A percentile compares a stretch with the other conserved stretches of the same genome.
phyloP scores from a whole-genome alignment of 2,888 invertebrate genomes.

The Epicampocera succincta region DNA sequence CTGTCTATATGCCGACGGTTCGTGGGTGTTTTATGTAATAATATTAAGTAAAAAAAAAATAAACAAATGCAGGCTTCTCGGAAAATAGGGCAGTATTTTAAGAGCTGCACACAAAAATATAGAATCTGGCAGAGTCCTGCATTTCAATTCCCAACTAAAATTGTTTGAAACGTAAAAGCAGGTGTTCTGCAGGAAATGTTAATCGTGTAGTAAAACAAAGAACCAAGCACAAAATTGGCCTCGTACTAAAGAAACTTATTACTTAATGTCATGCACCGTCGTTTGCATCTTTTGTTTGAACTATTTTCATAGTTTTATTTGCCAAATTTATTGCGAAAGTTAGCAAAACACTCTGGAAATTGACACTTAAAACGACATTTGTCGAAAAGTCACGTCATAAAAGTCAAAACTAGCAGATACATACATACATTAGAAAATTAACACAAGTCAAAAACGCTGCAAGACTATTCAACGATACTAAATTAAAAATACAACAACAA shows the following conservation, averaged over 20 bases:
- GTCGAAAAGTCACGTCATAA: slow-evolving; percentile 33
- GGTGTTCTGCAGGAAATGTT: slow-evolving; percentile 23
- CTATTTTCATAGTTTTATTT: too few species aligned
- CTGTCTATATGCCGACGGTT: too few species aligned
- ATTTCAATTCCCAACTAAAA: slow-evolving; percentile 16
- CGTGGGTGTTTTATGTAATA: too few species aligned
- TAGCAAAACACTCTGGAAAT: neutral
- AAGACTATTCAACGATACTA: slow-evolving; percentile 33
- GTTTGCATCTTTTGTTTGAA: too few species aligned
- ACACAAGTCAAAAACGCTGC: slow-evolving; percentile 1
- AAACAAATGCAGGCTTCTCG: neutral
- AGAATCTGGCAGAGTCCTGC: neutral
- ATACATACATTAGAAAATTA: slow-evolving; percentile 35
- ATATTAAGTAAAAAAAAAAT: too few species aligned
- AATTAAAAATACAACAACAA: slow-evolving; percentile 45
- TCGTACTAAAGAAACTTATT: too few species aligned
- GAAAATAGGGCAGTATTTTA: neutral
- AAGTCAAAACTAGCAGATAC: slow-evolving; percentile 5
- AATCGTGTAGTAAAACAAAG: neutral
- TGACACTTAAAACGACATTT: slow-evolving; percentile 42
- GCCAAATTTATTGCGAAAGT: too few species aligned
- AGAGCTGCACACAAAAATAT: neutral
- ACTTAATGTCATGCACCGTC: too few species aligned
- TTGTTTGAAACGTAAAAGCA: slow-evolving; percentile 36
- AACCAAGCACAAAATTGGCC: too few species aligned